Percentiles rank a stretch among this genome's conserved stretches.
Evolutionary conservation across 2,113 vertebrate species (phyloP).

Genomic region (Nycticorax nycticorax): DNA sequence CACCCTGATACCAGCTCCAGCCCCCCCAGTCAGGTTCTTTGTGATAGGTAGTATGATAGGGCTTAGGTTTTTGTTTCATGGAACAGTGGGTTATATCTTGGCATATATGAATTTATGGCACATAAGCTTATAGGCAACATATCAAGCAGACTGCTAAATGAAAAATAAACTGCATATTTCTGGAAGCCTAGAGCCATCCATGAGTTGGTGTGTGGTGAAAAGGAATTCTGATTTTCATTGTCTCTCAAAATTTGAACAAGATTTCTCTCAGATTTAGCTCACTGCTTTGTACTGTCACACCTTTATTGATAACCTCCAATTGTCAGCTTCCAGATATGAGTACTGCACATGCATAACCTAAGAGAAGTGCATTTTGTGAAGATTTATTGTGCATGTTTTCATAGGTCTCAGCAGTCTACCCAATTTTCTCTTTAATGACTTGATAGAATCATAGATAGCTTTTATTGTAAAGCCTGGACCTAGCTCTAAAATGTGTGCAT

Average conservation of each 20-base stretch:
- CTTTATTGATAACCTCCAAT: not conserved
- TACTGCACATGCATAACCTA: not conserved
- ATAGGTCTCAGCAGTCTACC: not conserved
- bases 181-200: not conserved
- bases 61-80: not conserved
- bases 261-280: not conserved
- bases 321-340: not conserved
- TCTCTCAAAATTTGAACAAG: not conserved
- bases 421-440: not conserved
- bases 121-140: not conserved
- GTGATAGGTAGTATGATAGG: not conserved
- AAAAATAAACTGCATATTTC: not conserved
- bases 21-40: not conserved
- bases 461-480: not conserved
- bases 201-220: not conserved
- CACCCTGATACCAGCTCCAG: rapidly evolving
- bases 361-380: not conserved
- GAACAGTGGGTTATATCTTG: not conserved
- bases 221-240: not conserved
- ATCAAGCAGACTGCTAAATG: not conserved
- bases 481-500: not conserved
- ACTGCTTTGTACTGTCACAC: not conserved
- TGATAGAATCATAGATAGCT: not conserved
- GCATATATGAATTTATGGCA: not conserved
- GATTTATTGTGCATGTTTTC: not conserved